Percentiles rank a stretch among this genome's conserved stretches.
These are phyloP conservation scores for Hirudo medicinalis DNA, from an alignment of 1,140 invertebrate species.

Conservation along the genomic window DNA sequence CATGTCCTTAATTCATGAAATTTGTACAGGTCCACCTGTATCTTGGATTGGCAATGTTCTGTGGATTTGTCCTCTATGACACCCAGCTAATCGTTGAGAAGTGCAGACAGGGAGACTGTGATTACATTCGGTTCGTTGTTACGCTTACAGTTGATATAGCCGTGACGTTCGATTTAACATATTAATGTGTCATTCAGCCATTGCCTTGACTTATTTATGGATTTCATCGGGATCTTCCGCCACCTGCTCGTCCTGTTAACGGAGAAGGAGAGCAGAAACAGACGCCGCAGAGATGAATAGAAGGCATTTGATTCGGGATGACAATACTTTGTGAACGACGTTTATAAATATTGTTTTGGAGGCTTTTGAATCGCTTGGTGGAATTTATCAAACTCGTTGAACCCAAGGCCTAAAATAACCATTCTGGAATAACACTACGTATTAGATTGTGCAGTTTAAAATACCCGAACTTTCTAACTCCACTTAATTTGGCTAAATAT, in stretches of 20 bases:
- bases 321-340: neutral
- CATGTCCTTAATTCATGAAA: neutral
- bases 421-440: too few species aligned
- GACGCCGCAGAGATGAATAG: constrained; percentile 21
- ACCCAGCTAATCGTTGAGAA: constrained; percentile 92
- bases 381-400: too few species aligned
- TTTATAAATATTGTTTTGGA: too few species aligned
- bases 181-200: constrained; percentile 46
- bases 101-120: constrained; percentile 69
- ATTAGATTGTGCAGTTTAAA: too few species aligned
- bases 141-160: neutral
- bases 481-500: too few species aligned
- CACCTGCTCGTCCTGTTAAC: constrained; percentile 72
- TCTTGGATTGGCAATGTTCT: constrained; percentile 73
- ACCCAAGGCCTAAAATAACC: too few species aligned
- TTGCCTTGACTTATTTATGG: constrained; percentile 76
- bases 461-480: too few species aligned
- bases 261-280: constrained; percentile 27
- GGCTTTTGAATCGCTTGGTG: too few species aligned
- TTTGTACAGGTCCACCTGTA: constrained; percentile 62
- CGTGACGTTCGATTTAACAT: neutral
- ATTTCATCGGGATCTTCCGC: constrained; percentile 79
- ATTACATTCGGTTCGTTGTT: constrained; percentile 57
- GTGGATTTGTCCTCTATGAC: constrained; percentile 84
- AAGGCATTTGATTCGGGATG: neutral